A percentile compares a stretch with the other conserved stretches of the same genome.
Conservation (phyloP, 2,113 vertebrate genomes). For the Chrysemys picta region DNA sequence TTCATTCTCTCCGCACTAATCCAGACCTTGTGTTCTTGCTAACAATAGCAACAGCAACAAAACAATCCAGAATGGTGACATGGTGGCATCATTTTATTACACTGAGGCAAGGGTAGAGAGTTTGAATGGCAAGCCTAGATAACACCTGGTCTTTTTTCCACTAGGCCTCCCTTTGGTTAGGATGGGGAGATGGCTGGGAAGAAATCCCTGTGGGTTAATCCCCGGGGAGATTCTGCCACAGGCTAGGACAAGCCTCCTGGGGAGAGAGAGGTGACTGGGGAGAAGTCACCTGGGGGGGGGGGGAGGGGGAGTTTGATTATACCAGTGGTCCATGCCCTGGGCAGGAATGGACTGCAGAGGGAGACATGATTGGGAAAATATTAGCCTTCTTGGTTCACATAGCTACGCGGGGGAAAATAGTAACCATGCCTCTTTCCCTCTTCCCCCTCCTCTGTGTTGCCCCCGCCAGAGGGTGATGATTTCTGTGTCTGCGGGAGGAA, state of each 20-base stretch:
- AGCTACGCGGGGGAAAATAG: too few relatives aligned
- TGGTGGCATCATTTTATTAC: fast-evolving
- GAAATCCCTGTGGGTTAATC: background rate
- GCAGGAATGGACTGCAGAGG: background rate
- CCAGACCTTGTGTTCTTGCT: background rate
- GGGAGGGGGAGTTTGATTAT: background rate
- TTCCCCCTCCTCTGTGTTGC: too few relatives aligned
- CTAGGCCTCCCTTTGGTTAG: background rate
- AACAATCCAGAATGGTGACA: fast-evolving
- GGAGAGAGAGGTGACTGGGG: background rate
- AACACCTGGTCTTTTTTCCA: fast-evolving
- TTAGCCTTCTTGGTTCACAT: background rate
- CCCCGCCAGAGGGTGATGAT: background rate
- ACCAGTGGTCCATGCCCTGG: background rate
- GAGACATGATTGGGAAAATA: background rate
- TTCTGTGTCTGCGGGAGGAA: background rate
- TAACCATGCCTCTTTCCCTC: background rate
- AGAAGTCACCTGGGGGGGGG: background rate
- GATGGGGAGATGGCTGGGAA: background rate
- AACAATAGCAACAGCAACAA: fast-evolving
- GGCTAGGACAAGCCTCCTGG: background rate
- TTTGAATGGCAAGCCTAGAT: background rate
- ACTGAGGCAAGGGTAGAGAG: fast-evolving
- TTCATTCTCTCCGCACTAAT: background rate
- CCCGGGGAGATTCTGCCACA: fast-evolving